phyloP scores from a whole-genome alignment of 2,113 vertebrate genomes.

The Circaetus cinerascens region DNA sequence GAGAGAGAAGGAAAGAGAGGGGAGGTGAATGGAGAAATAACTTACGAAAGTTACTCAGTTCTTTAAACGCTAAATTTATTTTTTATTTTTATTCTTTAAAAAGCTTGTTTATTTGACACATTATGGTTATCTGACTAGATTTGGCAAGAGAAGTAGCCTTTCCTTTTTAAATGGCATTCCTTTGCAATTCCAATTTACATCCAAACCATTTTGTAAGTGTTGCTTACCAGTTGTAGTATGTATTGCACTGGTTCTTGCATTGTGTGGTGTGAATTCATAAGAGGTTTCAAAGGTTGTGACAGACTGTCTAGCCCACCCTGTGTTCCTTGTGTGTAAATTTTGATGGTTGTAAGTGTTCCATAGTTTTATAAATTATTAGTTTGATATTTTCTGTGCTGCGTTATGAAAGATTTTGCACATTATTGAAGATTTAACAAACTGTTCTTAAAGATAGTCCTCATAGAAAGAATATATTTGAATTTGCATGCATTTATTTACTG shows the following conservation, averaged over 20 bases:
- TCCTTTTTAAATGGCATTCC: neutral
- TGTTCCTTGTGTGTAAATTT: neutral
- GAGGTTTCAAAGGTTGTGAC: neutral
- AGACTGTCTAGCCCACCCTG: neutral
- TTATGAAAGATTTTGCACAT: neutral
- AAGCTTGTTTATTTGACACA: neutral
- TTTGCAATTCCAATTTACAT: neutral
- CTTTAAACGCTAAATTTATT: neutral
- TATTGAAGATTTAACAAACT: neutral
- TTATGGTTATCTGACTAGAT: neutral
- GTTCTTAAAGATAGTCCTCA: neutral
- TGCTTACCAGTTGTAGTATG: neutral
- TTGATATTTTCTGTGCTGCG: neutral
- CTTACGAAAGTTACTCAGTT: neutral
- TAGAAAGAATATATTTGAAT: neutral
- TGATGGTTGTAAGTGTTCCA: neutral
- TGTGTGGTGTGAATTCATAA: conserved; percentile 34
- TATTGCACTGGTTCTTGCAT: neutral
- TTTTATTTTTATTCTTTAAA: neutral
- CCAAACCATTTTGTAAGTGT: conserved; percentile 68
- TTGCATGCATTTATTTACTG: neutral
- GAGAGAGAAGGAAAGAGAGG: neutral
- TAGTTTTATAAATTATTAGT: neutral
- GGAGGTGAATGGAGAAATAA: neutral
- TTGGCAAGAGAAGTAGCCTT: neutral